phyloP scores from a whole-genome alignment of 2,888 invertebrate species.

The Pammene aurita region DNA sequence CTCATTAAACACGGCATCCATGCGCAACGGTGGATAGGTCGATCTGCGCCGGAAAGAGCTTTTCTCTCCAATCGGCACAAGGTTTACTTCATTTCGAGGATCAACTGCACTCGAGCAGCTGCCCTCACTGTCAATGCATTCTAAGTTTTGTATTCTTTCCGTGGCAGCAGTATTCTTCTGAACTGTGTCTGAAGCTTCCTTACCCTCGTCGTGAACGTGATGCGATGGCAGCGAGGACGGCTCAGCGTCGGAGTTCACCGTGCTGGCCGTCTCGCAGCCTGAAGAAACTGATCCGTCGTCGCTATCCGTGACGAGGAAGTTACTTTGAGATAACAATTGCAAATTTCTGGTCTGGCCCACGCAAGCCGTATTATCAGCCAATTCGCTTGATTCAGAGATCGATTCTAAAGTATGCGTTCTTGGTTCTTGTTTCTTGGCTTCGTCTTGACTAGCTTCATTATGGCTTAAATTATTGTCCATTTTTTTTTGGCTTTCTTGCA shows the following conservation, averaged over 20 bases:
- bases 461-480: conserved; percentile 45
- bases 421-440: conserved; percentile 57
- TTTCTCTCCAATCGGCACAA: conserved; percentile 78
- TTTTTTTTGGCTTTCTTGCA: conserved; percentile 62
- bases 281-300: conserved; percentile 91
- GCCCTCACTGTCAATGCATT: conserved; percentile 53
- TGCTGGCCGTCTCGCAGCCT: conserved; percentile 91
- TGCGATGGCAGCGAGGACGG: conserved; percentile 75
- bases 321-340: conserved; percentile 68
- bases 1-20: conserved; percentile 59
- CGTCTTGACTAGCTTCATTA: conserved; percentile 64
- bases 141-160: conserved; percentile 56
- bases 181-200: conserved; percentile 63
- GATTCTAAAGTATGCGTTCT: conserved; percentile 62
- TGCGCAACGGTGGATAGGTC: conserved; percentile 74
- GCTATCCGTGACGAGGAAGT: conserved; percentile 85
- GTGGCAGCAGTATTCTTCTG: conserved; percentile 64
- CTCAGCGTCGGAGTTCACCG: conserved; percentile 85
- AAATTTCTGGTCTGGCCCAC: conserved; percentile 58
- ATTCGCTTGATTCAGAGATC: conserved; percentile 70
- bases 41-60: conserved; percentile 71
- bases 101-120: conserved; percentile 56
- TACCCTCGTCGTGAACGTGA: conserved; percentile 71
- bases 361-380: conserved; percentile 55
- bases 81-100: conserved; percentile 68